A percentile compares a stretch with the other conserved stretches of the same genome.
Conservation (phyloP, 2,797 vertebrate species). For the Hypotaenidia philippensis region DNA sequence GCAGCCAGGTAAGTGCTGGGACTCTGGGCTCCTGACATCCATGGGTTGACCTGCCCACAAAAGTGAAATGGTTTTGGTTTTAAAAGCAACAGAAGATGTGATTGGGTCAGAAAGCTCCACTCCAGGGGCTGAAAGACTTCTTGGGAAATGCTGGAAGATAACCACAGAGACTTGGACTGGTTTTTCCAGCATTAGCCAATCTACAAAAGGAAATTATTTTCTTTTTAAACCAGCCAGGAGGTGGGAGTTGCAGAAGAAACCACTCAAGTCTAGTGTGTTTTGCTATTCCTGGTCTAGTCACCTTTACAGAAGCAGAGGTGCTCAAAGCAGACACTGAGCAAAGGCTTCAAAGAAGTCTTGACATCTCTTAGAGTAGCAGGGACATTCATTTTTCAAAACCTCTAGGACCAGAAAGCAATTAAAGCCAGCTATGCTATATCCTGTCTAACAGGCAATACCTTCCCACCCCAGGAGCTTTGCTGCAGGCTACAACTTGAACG, state of each 20-base stretch:
- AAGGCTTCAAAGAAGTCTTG: neutral
- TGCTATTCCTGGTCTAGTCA: neutral
- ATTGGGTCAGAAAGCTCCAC: too few species aligned
- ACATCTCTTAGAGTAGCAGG: neutral
- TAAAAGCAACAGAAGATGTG: neutral
- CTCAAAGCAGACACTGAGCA: neutral
- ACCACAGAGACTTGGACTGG: neutral
- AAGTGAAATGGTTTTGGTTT: rapidly evolving
- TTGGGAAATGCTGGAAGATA: neutral
- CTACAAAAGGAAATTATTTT: neutral
- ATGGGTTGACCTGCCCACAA: neutral
- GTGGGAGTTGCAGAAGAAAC: neutral
- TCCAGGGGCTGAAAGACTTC: neutral
- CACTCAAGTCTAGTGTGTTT: neutral
- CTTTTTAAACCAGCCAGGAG: neutral
- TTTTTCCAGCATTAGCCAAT: neutral
- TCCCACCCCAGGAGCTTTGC: neutral
- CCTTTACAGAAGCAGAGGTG: neutral
- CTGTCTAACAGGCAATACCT: neutral
- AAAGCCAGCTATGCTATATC: neutral
- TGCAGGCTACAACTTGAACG: neutral
- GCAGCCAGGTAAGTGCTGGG: constrained; percentile 34
- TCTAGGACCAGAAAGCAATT: neutral
- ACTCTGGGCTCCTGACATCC: neutral
- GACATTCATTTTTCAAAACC: neutral